Conservation (phyloP, 2,888 invertebrate species). For the Caenorhabditis drosophilae region DNA sequence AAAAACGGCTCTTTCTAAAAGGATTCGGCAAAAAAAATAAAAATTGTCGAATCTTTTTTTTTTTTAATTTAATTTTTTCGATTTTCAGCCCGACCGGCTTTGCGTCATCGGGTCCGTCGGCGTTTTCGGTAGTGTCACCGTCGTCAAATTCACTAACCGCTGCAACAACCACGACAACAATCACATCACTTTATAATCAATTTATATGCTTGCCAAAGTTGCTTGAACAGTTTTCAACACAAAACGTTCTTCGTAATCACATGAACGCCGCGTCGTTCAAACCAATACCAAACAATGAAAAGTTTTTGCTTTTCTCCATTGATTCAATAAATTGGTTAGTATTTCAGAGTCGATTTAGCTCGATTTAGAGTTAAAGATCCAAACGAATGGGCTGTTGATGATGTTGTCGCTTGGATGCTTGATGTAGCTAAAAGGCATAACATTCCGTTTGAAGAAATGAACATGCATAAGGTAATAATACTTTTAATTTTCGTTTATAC, state of each 20-base stretch:
- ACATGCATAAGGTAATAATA: slow-evolving; percentile 47
- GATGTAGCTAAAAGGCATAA: slow-evolving; percentile 63
- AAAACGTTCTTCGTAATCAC: slow-evolving; percentile 52
- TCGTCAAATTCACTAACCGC: slow-evolving; percentile 22
- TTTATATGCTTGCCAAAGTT: slow-evolving; percentile 57
- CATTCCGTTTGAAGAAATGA: slow-evolving; percentile 66
- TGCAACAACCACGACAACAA: slow-evolving; percentile 13
- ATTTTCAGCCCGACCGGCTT: slow-evolving; percentile 37
- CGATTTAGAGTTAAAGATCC: slow-evolving; percentile 68
- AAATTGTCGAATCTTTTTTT: not conserved
- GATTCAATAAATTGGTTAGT: too few relatives aligned
- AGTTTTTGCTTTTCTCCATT: slow-evolving; percentile 27
- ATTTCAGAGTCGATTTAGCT: slow-evolving; percentile 59
- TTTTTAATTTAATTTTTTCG: not conserved
- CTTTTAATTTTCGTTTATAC: not conserved
- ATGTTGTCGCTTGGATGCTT: slow-evolving; percentile 68
- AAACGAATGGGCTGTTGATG: slow-evolving; percentile 63
- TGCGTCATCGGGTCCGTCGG: slow-evolving; percentile 43
- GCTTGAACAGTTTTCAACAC: slow-evolving; percentile 28
- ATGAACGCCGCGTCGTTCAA: slow-evolving; percentile 55
- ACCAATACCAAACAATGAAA: slow-evolving; percentile 65
- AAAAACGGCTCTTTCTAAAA: too few relatives aligned
- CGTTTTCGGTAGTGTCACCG: slow-evolving; percentile 51
- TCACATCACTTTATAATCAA: slow-evolving; percentile 40
- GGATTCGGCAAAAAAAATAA: too few relatives aligned